A percentile compares a stretch with the other conserved stretches of the same genome.
These are phyloP conservation scores for Aplysia californica DNA, from an alignment of 1,140 invertebrate species.

Conservation along the genomic window DNA sequence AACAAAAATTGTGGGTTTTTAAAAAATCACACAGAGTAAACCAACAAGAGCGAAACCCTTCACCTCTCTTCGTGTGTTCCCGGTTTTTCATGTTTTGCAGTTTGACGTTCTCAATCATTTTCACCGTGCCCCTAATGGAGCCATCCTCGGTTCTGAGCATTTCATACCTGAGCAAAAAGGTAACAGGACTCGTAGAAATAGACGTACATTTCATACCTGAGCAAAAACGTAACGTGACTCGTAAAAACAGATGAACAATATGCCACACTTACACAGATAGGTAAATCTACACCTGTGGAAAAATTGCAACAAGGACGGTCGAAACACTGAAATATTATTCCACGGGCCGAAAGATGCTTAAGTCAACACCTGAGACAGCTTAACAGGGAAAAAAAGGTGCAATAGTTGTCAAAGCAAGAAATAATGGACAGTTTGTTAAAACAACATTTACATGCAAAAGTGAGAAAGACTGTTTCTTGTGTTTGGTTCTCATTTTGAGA, in stretches of 20 bases:
- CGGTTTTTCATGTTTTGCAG: constrained; percentile 52
- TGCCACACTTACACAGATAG: neutral
- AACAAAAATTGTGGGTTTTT: no score
- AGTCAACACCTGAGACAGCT: no score
- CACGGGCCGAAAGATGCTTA: no score
- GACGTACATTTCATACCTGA: neutral
- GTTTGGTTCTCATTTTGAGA: no score
- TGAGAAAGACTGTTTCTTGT: neutral
- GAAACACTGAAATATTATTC: neutral
- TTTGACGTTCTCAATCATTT: constrained; percentile 77
- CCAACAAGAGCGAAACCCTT: constrained; percentile 40
- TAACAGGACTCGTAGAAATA: neutral
- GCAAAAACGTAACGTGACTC: no score
- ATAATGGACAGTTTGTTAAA: no score
- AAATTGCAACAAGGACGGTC: neutral
- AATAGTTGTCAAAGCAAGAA: no score
- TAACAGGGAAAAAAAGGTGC: no score
- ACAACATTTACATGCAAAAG: neutral
- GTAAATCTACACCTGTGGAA: neutral
- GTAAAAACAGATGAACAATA: neutral
- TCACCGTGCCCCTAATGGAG: constrained; percentile 78
- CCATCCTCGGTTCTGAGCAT: constrained; percentile 83
- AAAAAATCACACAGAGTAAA: no score
- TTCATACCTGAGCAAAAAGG: constrained; percentile 77
- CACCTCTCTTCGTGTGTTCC: constrained; percentile 50